A percentile compares a stretch with the other conserved stretches of the same genome.
These are phyloP conservation scores for Proales similis DNA, from an alignment of 1,140 invertebrate species.

Conservation along the genomic window DNA sequence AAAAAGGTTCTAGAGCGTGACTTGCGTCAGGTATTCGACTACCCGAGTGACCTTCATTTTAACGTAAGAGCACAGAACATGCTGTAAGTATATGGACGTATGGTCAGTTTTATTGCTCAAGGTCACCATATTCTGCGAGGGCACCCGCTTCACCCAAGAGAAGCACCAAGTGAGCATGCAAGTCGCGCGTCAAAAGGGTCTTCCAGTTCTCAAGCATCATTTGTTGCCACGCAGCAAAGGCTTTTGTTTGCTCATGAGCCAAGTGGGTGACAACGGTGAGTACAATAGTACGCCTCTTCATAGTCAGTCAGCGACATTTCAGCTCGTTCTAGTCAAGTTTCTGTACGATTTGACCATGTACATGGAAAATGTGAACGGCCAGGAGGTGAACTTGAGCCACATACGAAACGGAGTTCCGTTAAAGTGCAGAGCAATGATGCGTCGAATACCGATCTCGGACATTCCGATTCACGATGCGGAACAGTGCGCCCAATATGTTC, in stretches of 20 bases:
- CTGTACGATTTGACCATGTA: slow-evolving; percentile 20
- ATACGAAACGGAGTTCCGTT: slow-evolving; percentile 9
- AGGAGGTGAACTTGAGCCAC: not conserved
- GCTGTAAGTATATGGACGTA: not conserved
- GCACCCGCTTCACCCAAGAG: slow-evolving; percentile 77
- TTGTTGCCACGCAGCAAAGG: slow-evolving; percentile 84
- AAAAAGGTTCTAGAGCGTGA: slow-evolving; percentile 69
- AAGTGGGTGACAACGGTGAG: slow-evolving; percentile 9
- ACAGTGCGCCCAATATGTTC: slow-evolving; percentile 69
- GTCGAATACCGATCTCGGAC: slow-evolving; percentile 69
- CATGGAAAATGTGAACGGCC: slow-evolving; percentile 22
- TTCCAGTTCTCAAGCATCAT: slow-evolving; percentile 77
- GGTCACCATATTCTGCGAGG: slow-evolving; percentile 85
- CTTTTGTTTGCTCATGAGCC: slow-evolving; percentile 56
- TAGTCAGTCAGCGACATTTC: not conserved
- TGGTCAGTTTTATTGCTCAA: slow-evolving; percentile 49
- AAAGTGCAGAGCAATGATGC: not conserved
- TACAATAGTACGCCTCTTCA: not conserved
- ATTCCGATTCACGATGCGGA: slow-evolving; percentile 69
- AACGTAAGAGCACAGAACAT: slow-evolving; percentile 42
- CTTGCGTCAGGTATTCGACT: slow-evolving; percentile 70
- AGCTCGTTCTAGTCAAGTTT: slow-evolving; percentile 4
- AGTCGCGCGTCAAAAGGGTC: slow-evolving; percentile 74
- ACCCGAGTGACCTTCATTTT: slow-evolving; percentile 55
- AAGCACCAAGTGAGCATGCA: slow-evolving; percentile 79